phyloP scores from a whole-genome alignment of 2,797 vertebrate genomes.

The Gymnothorax reevesii region DNA sequence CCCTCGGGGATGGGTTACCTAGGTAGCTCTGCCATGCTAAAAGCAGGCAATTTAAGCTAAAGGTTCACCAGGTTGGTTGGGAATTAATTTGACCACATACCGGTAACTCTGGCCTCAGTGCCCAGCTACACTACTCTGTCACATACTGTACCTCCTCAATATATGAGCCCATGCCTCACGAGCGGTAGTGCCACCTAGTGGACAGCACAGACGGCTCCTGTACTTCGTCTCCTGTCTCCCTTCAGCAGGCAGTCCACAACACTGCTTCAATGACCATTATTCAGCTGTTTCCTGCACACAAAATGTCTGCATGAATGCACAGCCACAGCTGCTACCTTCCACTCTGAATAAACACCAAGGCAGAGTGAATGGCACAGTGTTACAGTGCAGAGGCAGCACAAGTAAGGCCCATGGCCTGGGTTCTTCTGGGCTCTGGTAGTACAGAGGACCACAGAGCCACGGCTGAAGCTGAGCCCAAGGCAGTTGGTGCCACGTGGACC shows the following conservation, averaged over 20 bases:
- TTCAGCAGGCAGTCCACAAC: not conserved
- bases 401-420: not conserved
- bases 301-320: not conserved
- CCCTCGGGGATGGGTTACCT: not conserved
- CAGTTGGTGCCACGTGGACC: constrained; percentile 35
- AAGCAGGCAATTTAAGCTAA: not conserved
- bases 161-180: constrained; percentile 36
- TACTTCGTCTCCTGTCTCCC: constrained; percentile 37
- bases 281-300: not conserved
- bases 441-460: not conserved
- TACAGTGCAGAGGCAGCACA: not conserved
- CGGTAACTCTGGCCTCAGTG: not conserved
- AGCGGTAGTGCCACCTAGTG: constrained; percentile 36
- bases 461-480: not conserved
- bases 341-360: not conserved
- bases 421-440: not conserved
- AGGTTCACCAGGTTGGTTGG: too few species aligned
- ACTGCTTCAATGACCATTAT: not conserved
- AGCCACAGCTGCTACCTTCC: not conserved
- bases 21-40: not conserved
- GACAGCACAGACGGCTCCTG: constrained; percentile 44
- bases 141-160: constrained; percentile 41
- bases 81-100: not conserved
- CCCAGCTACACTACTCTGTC: not conserved
- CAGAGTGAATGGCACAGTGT: not conserved